A percentile compares a stretch with the other conserved stretches of the same genome.
Evolutionary conservation across 2,797 vertebrate genomes (phyloP).

Genomic region (Premnoplex brunnescens): DNA sequence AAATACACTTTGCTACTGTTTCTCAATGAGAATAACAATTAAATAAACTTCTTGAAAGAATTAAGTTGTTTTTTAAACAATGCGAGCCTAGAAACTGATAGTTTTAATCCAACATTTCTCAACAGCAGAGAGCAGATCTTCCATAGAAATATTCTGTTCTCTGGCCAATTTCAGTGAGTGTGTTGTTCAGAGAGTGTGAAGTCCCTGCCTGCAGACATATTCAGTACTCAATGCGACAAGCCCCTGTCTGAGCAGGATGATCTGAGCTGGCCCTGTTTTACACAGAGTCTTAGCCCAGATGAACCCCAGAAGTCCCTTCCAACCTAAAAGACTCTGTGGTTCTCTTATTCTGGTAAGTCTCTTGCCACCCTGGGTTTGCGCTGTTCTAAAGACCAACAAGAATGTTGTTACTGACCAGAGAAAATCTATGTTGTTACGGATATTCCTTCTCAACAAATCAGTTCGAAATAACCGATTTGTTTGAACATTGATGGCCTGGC

Average conservation of each 20-base stretch:
- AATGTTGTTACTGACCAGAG: not conserved
- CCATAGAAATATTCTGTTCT: not conserved
- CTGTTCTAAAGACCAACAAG: not conserved
- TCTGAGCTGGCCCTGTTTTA: not conserved
- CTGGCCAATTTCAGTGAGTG: not conserved
- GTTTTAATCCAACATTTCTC: not conserved
- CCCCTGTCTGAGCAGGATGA: not conserved
- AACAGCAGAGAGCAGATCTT: not conserved
- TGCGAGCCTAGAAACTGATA: not conserved
- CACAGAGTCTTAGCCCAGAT: not conserved
- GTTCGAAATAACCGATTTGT: not conserved
- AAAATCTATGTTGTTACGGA: not conserved
- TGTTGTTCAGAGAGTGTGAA: not conserved
- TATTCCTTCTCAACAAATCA: not conserved
- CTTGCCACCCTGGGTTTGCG: not conserved
- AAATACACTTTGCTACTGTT: not conserved
- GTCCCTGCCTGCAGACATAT: not conserved
- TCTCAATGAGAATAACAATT: not conserved
- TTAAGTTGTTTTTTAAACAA: not conserved
- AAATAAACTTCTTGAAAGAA: not conserved
- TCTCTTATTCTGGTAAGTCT: not conserved
- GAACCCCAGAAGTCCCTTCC: not conserved
- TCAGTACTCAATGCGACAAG: not conserved
- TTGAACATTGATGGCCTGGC: not conserved
- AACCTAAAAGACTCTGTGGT: not conserved